Base-by-base conservation (phyloP, 2,888 invertebrate genomes). In the Drosophila mimetica region DNA sequence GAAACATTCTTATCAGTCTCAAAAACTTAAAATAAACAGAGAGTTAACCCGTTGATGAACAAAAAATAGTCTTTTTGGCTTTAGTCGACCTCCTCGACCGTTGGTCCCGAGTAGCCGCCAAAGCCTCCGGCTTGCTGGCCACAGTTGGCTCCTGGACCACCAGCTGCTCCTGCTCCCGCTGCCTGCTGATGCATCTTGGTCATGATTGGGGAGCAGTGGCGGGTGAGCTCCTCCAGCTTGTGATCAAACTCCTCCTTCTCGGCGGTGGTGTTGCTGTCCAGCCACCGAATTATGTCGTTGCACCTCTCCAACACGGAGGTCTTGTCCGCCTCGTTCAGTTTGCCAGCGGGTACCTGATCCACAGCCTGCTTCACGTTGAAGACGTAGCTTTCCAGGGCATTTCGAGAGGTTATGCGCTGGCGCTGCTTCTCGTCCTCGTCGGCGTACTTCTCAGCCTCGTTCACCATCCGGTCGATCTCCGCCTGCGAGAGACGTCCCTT, bases 401-500 rank as follows among this genome's bases (percentile, higher is more conserved):
- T 97, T 67, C 95, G 94, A 11, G 95, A 93, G 0, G 93, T 90
- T n/a, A 96, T 94, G 41, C 94, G 93, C 76, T 95, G 94, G 9
- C 94, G 92, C 77, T 95, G 95, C 82, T 93, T 93, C 65, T 95
- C 94, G 83, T 96, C 96, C 82, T 96, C 95, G 42, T 94, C 95
- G 47, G 94, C 93, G 91, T 95, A 96, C 51, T 92, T 93, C 86
- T 96, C 96, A 0, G 96, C 96, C 74, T 96, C 96, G 2, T 93
- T 91, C 37, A 96, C 92, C 96, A 96, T 96, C 66, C 95, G 93
- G 75, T 97, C 96, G 75, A 96, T 96, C 37, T 97, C 96, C 6
- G 94, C 95, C 89, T 96, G 96, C 13, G 96, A 95, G 50, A 97
- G 92, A 7, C 96, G 93, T 0, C 96, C 96, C 86, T 95, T 95